A percentile compares a stretch with the other conserved stretches of the same genome.
These are phyloP conservation scores for Oxyura jamaicensis DNA, from an alignment of 2,113 vertebrate genomes.

Conservation along the genomic window DNA sequence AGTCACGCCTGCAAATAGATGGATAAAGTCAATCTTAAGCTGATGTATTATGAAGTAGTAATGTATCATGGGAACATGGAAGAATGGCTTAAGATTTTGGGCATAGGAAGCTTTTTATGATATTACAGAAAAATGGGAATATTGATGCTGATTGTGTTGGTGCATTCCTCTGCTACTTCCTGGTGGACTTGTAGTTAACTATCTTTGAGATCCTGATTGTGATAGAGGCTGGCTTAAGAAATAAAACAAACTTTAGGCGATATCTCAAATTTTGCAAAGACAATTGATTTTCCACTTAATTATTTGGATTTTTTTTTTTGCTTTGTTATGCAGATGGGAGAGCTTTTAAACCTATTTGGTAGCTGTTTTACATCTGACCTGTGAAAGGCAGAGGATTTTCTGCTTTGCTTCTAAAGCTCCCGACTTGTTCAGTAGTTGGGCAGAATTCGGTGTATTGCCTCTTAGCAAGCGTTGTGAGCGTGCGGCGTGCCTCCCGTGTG, in stretches of 20 bases:
- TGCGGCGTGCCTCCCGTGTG: rapidly evolving
- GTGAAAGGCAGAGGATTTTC: background rate
- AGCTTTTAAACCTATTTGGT: background rate
- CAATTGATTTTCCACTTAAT: background rate
- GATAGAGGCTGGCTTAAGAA: background rate
- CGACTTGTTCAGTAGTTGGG: background rate
- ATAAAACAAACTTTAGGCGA: background rate
- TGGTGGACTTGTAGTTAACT: background rate
- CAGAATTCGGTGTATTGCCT: background rate
- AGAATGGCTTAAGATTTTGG: background rate
- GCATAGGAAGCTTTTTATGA: background rate
- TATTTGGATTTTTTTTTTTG: background rate
- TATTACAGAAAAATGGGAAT: background rate
- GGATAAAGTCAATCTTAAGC: background rate
- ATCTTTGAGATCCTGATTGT: background rate
- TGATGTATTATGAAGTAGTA: background rate
- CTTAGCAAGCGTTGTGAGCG: rapidly evolving
- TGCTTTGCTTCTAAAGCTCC: background rate
- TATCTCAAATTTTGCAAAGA: background rate
- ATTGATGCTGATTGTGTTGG: background rate
- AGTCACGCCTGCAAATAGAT: background rate
- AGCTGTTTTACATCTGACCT: rapidly evolving
- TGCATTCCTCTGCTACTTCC: background rate
- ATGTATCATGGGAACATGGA: background rate
- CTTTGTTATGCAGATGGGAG: background rate